Evolutionary conservation across 2,113 vertebrate genomes (phyloP).

Genomic region (Rattus rattus): DNA sequence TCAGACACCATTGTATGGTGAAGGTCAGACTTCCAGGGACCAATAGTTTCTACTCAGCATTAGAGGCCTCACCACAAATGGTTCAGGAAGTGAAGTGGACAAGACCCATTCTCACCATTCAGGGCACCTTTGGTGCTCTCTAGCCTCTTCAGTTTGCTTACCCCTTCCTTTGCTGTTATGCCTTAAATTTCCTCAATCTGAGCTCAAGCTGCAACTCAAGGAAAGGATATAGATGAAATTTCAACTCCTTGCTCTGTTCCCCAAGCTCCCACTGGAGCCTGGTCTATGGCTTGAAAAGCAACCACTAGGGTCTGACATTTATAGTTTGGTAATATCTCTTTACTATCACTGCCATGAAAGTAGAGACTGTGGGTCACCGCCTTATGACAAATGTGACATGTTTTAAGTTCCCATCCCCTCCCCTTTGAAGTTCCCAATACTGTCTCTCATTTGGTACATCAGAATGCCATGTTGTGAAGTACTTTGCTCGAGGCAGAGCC

Average conservation of each 20-base stretch:
- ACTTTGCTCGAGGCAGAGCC: not conserved
- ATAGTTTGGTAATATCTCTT: slow-evolving; percentile 25
- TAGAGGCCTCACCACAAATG: not conserved
- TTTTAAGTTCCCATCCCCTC: not conserved
- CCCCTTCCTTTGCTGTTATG: slow-evolving; percentile 60
- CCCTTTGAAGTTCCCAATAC: not conserved
- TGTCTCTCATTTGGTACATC: not conserved
- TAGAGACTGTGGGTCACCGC: not conserved
- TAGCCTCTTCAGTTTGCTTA: slow-evolving; percentile 15
- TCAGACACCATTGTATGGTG: slow-evolving; percentile 30
- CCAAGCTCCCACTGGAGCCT: not conserved
- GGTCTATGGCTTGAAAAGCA: slow-evolving; percentile 31
- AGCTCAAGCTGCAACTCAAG: slow-evolving; percentile 11
- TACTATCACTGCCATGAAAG: not conserved
- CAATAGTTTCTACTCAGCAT: not conserved
- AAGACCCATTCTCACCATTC: slow-evolving; percentile 44
- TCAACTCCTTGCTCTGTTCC: slow-evolving; percentile 7
- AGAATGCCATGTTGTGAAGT: not conserved
- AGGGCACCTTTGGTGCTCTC: slow-evolving; percentile 53
- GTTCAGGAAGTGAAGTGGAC: slow-evolving; percentile 69
- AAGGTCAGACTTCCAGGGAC: slow-evolving; percentile 70
- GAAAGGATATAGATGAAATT: slow-evolving; percentile 19
- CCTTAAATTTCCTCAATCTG: slow-evolving; percentile 67
- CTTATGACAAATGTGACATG: not conserved
- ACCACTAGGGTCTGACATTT: not conserved